Evolutionary conservation across 2,797 vertebrate genomes (phyloP).

Genomic region (Mallotus villosus): DNA sequence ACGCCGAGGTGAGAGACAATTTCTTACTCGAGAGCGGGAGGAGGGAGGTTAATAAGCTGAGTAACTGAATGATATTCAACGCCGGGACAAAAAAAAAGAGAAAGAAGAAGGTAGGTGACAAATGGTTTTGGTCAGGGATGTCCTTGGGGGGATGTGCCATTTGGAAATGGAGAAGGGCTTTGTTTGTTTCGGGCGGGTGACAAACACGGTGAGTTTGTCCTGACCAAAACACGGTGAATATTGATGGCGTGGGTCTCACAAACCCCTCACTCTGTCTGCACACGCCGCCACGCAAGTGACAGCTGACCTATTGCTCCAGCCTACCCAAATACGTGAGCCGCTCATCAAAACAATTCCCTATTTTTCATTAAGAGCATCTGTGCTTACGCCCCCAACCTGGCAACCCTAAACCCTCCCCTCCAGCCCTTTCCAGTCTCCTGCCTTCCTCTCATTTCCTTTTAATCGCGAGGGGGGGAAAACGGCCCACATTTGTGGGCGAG

Average conservation of each 20-base stretch:
- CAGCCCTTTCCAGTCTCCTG: neutral
- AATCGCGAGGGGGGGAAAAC: conserved; percentile 11
- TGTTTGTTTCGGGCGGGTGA: neutral
- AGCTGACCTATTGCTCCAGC: neutral
- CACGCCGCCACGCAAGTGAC: neutral
- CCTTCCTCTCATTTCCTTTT: neutral
- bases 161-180: neutral
- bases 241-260: neutral
- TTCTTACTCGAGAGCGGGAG: neutral
- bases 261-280: neutral
- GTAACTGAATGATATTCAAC: no score
- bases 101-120: neutral
- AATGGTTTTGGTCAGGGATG: neutral
- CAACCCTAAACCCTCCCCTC: neutral
- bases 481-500: conserved; percentile 1
- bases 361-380: no score
- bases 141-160: neutral
- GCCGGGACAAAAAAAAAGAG: no score
- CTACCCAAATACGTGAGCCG: neutral
- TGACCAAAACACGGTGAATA: no score
- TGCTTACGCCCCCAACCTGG: neutral
- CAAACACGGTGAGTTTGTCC: no score
- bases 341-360: neutral
- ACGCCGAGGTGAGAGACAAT: neutral
- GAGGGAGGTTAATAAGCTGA: neutral